Percentiles rank a stretch among this genome's conserved stretches.
Evolutionary conservation across 2,888 invertebrate genomes (phyloP).

Genomic region (Crepidodera aurea): DNA sequence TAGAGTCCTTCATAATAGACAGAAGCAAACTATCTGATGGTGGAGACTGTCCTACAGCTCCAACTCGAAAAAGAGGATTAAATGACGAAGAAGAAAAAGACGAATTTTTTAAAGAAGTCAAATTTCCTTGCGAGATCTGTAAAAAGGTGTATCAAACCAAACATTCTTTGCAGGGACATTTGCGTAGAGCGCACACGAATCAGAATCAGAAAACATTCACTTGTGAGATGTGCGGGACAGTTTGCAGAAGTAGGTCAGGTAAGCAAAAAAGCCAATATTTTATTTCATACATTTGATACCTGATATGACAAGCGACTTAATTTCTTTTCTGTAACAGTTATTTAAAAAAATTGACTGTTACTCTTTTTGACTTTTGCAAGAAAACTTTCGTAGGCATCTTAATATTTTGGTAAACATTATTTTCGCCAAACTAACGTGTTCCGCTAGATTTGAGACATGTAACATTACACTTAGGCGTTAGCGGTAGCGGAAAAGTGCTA

Average conservation of each 20-base stretch:
- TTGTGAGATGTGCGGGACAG: constrained; percentile 47
- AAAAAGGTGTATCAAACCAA: constrained; percentile 31
- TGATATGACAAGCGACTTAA: too few species aligned
- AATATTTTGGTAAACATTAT: too few species aligned
- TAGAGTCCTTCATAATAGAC: constrained; percentile 30
- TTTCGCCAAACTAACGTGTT: too few species aligned
- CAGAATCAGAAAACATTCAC: constrained; percentile 34
- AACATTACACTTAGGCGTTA: too few species aligned
- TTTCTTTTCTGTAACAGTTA: too few species aligned
- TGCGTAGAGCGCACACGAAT: constrained; percentile 30
- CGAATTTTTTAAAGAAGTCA: constrained; percentile 33
- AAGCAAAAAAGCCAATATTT: not conserved
- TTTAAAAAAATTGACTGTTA: too few species aligned
- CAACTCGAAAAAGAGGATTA: constrained; percentile 8
- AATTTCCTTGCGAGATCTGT: constrained; percentile 38
- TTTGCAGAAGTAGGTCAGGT: constrained; percentile 42
- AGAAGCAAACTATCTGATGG: constrained; percentile 5
- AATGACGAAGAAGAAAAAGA: constrained; percentile 14
- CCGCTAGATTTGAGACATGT: too few species aligned
- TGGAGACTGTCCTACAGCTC: not conserved
- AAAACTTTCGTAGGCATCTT: too few species aligned
- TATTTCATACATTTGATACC: too few species aligned
- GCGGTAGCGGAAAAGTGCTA: too few species aligned
- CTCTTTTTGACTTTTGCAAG: too few species aligned
- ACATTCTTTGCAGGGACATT: constrained; percentile 37